These are phyloP conservation scores for Plotosus lineatus DNA, from an alignment of 2,113 vertebrate genomes.

Conservation along the genomic window DNA sequence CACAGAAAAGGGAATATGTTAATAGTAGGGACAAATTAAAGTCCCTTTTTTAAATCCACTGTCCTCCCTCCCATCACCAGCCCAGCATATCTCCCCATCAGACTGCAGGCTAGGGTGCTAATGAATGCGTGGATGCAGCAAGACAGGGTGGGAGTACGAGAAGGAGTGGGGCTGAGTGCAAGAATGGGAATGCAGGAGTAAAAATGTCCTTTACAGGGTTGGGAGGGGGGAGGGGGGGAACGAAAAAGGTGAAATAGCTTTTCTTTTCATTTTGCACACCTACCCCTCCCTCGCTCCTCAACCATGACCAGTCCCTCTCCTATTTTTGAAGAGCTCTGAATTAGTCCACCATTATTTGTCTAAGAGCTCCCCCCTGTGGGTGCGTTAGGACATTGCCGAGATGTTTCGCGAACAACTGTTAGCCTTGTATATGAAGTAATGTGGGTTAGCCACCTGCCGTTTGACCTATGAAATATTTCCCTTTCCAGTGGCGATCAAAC, in stretches of 20 bases:
- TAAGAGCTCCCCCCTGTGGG: slow-evolving; percentile 97
- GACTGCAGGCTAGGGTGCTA: slow-evolving; percentile 61
- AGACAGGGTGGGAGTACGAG: slow-evolving; percentile 39
- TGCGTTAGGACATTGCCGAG: slow-evolving; percentile 71
- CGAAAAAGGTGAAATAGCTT: slow-evolving; percentile 82
- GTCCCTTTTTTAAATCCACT: slow-evolving; percentile 61
- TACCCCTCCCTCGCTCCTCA: slow-evolving; percentile 61
- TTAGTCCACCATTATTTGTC: slow-evolving; percentile 65
- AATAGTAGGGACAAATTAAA: slow-evolving; percentile 75
- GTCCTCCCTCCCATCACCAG: slow-evolving; percentile 57
- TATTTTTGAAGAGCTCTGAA: slow-evolving; percentile 11
- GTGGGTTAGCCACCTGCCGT: slow-evolving; percentile 65
- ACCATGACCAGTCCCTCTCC: slow-evolving; percentile 42
- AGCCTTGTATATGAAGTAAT: slow-evolving; percentile 58
- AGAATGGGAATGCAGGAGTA: slow-evolving; percentile 56
- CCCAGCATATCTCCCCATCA: slow-evolving; percentile 59
- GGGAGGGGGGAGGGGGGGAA: slow-evolving; percentile 47
- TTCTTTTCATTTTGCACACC: slow-evolving; percentile 80
- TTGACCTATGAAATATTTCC: slow-evolving; percentile 60
- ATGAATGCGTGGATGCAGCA: slow-evolving; percentile 48
- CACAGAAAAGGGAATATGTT: slow-evolving; percentile 82
- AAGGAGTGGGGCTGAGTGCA: slow-evolving; percentile 37
- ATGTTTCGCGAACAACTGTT: slow-evolving; percentile 44
- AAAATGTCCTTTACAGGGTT: slow-evolving; percentile 67
- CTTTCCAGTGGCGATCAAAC: slow-evolving; percentile 53